Evolutionary conservation across 2,888 invertebrate species (phyloP), one percentile per base, ranked within the genome.

Genomic region (Lampropteryx suffumata): DNA sequence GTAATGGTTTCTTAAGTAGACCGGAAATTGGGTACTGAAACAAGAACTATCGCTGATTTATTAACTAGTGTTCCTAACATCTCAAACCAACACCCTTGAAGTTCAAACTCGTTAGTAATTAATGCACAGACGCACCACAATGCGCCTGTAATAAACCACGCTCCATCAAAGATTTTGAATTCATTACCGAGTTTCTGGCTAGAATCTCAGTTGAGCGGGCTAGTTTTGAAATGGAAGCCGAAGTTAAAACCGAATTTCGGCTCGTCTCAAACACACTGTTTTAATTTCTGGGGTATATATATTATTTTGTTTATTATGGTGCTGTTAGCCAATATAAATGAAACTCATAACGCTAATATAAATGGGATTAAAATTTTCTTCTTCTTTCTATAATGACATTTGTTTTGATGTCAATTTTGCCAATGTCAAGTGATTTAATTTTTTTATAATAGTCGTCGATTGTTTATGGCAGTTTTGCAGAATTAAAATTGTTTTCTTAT

Each of bases 181-280:
- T 86, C 78, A 82, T 85, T 84, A 82, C 69, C 63, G 77, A 85
- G 83, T 84, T 82, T 73, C 68, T 57, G 64, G 73, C 75, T 81
- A 76, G 79, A 79, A 82, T 37, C 68, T 61, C 26, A 43, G n/a
- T 47, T 17, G 27, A 7, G 35, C n/a, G 7, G 34, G 1, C 8
- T 10, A 27, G n/a, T 36, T 24, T 24, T 24, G 8, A n/a, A 2
- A 10, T 9, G 10, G 11, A 42, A 39, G 24, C 6, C 14, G 17
- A 47, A 34, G 5, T 1, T 27, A 9, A 26, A 36, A 11, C 36
- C 30, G 35, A 43, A 32, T 17, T 48, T 36, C 13, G 21, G 5
- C 7, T 24, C 3, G 3, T 24, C 7, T 24, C 17, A 17, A 3
- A 17, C 2, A 17, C 17, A n/a, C n/a, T n/a, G n/a, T n/a, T n/a